These are phyloP conservation scores for Ryuthela nishihirai DNA, from an alignment of 2,888 invertebrate genomes.

Conservation along the genomic window DNA sequence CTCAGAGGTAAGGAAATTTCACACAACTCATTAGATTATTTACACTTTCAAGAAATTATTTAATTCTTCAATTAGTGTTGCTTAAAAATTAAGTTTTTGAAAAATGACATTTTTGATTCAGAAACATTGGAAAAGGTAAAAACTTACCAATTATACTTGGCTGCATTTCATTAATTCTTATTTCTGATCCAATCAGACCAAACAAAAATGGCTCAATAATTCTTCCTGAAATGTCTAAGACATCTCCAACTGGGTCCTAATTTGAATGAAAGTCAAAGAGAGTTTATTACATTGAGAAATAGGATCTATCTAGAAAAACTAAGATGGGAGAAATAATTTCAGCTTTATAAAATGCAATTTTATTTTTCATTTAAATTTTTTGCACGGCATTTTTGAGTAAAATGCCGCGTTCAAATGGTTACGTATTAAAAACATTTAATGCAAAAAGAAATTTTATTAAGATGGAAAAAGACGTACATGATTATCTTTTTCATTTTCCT, in stretches of 20 bases:
- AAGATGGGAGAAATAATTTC: too few relatives aligned
- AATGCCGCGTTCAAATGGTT: too few relatives aligned
- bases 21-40: too few relatives aligned
- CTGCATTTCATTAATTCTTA: constrained; percentile 46
- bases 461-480: constrained; percentile 62
- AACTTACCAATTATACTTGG: constrained; percentile 22
- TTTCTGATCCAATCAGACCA: constrained; percentile 84
- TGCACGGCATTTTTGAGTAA: background rate
- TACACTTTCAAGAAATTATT: too few relatives aligned
- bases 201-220: constrained; percentile 93
- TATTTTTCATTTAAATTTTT: background rate
- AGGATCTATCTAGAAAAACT: background rate
- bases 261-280: background rate
- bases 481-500: constrained; percentile 55
- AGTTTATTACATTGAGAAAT: background rate
- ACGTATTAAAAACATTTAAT: too few relatives aligned
- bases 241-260: constrained; percentile 76
- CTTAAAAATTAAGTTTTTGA: too few relatives aligned
- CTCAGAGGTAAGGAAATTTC: too few relatives aligned
- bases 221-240: constrained; percentile 92
- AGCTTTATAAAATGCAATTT: background rate
- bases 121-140: too few relatives aligned
- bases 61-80: too few relatives aligned
- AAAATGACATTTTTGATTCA: too few relatives aligned
- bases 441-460: background rate